Percentiles rank a stretch among this genome's conserved stretches.
phyloP scores from a whole-genome alignment of 2,888 invertebrate genomes.

The Ophioninae sp. region DNA sequence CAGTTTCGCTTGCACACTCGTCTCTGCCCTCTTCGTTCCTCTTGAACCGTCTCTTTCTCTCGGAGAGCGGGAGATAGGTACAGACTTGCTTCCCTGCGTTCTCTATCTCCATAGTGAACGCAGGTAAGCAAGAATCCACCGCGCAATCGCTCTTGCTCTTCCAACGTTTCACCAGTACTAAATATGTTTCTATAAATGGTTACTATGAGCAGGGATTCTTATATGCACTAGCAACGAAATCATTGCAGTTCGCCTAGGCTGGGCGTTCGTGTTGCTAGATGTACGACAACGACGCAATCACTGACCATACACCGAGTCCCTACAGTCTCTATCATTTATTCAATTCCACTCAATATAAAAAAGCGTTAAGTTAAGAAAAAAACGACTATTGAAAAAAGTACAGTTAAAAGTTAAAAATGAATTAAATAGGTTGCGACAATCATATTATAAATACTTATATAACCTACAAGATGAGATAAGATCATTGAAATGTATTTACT shows the following conservation, averaged over 20 bases:
- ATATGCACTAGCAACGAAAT: constrained; percentile 1
- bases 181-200: neutral
- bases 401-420: too few species aligned
- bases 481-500: too few species aligned
- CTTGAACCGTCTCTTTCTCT: constrained; percentile 62
- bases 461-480: too few species aligned
- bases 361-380: too few species aligned
- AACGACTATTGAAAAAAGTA: too few species aligned
- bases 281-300: constrained; percentile 8
- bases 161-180: constrained; percentile 26
- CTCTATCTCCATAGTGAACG: constrained; percentile 74
- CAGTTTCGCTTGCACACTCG: constrained; percentile 52
- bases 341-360: constrained; percentile 2
- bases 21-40: constrained; percentile 32
- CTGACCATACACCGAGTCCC: neutral
- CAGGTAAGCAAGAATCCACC: constrained; percentile 67
- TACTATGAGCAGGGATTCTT: neutral
- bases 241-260: constrained; percentile 13
- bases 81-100: constrained; percentile 63
- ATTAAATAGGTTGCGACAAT: too few species aligned
- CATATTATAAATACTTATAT: too few species aligned
- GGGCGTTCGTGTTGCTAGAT: neutral
- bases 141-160: constrained; percentile 51
- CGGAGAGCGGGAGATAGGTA: constrained; percentile 41
- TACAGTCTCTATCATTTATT: constrained; percentile 11